These are phyloP conservation scores for Tigriopus californicus DNA, from an alignment of 2,888 invertebrate species.

Conservation along the genomic window DNA sequence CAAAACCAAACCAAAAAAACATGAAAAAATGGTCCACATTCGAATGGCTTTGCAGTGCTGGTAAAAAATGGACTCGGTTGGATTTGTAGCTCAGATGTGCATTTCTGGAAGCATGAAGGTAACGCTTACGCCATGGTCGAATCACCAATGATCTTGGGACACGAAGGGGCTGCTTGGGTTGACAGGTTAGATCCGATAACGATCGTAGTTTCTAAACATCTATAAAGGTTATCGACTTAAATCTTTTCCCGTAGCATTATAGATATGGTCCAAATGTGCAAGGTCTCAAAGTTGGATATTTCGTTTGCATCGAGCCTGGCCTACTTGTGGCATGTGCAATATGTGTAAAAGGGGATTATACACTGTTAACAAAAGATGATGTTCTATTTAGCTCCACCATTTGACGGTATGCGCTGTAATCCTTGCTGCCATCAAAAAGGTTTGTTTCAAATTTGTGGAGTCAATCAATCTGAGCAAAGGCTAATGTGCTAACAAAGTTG, in stretches of 20 bases:
- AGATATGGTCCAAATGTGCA: conserved; percentile 38
- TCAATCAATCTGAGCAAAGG: conserved; percentile 62
- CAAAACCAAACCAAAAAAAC: too few species aligned
- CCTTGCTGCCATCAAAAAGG: conserved; percentile 36
- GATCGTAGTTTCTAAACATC: too few species aligned
- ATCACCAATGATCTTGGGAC: conserved; percentile 83
- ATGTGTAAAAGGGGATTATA: conserved; percentile 32
- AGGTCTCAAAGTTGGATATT: conserved; percentile 29
- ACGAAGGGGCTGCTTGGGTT: conserved; percentile 65
- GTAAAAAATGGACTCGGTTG: conserved; percentile 29
- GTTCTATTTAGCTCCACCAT: conserved; percentile 33
- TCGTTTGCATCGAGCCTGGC: conserved; percentile 33
- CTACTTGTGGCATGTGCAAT: conserved; percentile 28
- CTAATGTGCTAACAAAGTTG: conserved; percentile 60
- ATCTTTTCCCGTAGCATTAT: too few species aligned
- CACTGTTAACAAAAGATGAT: conserved; percentile 30
- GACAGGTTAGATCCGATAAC: conserved; percentile 33
- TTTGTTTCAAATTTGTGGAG: conserved; percentile 71
- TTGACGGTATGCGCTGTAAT: conserved; percentile 29
- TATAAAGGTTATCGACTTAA: too few species aligned
- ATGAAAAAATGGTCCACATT: not conserved
- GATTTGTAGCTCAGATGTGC: conserved; percentile 53
- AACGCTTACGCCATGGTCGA: conserved; percentile 72
- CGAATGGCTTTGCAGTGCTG: conserved; percentile 25
- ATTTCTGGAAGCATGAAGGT: conserved; percentile 62